Evolutionary conservation across 2,113 vertebrate genomes (phyloP), one percentile per base, ranked within the genome.

Genomic region (Vulpes lagopus): DNA sequence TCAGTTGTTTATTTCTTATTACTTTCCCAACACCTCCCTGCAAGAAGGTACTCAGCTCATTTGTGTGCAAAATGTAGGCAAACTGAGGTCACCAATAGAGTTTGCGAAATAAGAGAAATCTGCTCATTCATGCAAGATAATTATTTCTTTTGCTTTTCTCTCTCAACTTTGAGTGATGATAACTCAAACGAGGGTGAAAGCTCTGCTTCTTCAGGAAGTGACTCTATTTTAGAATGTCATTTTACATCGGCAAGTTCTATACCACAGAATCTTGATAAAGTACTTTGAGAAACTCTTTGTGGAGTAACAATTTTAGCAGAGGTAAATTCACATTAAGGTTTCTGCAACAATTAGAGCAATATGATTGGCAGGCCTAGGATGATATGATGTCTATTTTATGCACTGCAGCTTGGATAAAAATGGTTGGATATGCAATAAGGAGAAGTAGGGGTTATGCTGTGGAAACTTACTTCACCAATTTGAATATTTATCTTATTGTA

Each of bases 401-500:
- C 22, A 88, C 25, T 80, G 16, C 17, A 60, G 8, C 14, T 92
- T 81, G 76, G 62, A 96, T 95, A 85, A 95, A 97, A 97, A 85
- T 94, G 69, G 17, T 49, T 84, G 38, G 38, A 35, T 90, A 35
- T 91, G 17, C 30, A 95, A 92, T 92, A 79, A 97, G 89, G 89
- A 93, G 64, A 97, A 25, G 64, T 82, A 88, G 62, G 59, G 87
- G 76, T 95, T 96, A 94, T 22, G 14, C 20, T 94, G 76, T 91
- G 51, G 82, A 97, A 97, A 96, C 76, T 82, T 49, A 80, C 64
- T 94, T 95, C 23, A 64, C 25, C 32, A n/a, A 93, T 97, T 96
- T 97, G 97, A 97, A 92, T 97, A 97, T 96, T 96, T 95, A 98
- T 98, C 78, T 97, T 96, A 97, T 97, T 94, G 90, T 67, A 84